Base-by-base conservation (phyloP, 2,113 vertebrate genomes). In the Chaetorhynchus papuensis region DNA sequence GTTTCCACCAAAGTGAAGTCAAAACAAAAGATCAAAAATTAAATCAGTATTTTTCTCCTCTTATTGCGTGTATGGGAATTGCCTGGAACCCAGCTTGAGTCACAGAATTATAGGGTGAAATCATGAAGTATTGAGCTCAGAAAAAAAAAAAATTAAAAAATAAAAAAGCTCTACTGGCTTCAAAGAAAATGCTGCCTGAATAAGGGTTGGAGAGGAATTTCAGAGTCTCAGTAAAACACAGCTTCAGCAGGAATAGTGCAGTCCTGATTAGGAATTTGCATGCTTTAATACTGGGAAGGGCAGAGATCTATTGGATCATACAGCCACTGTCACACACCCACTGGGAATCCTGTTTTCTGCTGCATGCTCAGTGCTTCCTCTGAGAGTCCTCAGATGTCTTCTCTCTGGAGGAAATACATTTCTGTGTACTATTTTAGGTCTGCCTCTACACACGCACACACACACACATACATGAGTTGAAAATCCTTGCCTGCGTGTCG, bases 11-110 rank as follows among this genome's bases (percentile, higher is more conserved):
- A 92, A 94, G 27, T 66, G n/a, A 93, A 90, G 82, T 80, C 56
- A 92, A 96, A 93, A 93, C 90, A 93, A 90, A 93, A 89, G 82
- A 88, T 90, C 71, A 79, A 92, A 95, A 83, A 93, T 83, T 31
- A 83, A 87, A 87, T 80, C 33, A 21, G 68, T 77, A 11, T 95
- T 94, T 93, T 91, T 79, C 47, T 92, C 69, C 65, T 87, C 75
- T 61, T 80, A 83, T 70, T 77, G 66, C 61, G 41, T 7, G 6
- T 83, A 74, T 88, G 71, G 54, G 94, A 86, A 83, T 77, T 94
- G 94, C 71, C 82, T 90, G 66, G 31, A 69, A 93, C 81, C 27
- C 80, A 78, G 71, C 21, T 81, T 81, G 68, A 93, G 52, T 86
- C 50, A 54, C 33, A 52, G 75, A 83, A 91, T 88, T 96, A 56